These are phyloP conservation scores for Pseudomugil gertrudae DNA, from an alignment of 2,797 vertebrate genomes.

Conservation along the genomic window DNA sequence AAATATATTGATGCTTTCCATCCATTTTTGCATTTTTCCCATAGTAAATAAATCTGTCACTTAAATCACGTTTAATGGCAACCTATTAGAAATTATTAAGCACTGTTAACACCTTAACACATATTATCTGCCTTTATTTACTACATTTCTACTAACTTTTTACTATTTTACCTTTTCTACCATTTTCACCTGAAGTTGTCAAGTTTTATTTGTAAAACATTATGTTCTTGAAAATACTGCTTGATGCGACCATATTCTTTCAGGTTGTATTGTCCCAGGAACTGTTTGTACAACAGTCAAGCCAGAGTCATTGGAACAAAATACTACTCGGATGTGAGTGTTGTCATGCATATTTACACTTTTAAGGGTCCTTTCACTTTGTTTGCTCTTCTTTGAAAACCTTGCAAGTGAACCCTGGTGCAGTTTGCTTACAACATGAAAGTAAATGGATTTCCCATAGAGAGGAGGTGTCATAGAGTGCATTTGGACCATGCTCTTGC, in stretches of 20 bases:
- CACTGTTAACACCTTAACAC: neutral
- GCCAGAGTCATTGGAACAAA: constrained; percentile 89
- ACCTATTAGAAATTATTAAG: too few relatives aligned
- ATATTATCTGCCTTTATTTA: neutral
- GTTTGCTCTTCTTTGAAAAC: neutral
- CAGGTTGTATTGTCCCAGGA: constrained; percentile 93
- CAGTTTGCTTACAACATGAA: neutral
- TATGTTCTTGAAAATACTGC: neutral
- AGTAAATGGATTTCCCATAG: neutral
- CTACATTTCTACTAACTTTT: neutral
- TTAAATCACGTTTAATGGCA: too few relatives aligned
- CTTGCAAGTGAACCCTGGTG: neutral
- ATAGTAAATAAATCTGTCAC: too few relatives aligned
- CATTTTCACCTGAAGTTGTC: neutral
- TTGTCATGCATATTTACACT: neutral
- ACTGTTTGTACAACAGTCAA: constrained; percentile 87
- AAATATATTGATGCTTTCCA: too few relatives aligned
- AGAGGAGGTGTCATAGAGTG: too few relatives aligned
- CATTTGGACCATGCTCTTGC: too few relatives aligned
- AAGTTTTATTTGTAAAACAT: neutral
- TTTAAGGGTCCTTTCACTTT: neutral
- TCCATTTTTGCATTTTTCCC: neutral
- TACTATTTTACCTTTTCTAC: neutral
- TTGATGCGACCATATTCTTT: constrained; percentile 34
- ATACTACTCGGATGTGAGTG: constrained; percentile 93